Percentiles rank a stretch among this genome's conserved stretches.
phyloP scores from a whole-genome alignment of 2,888 invertebrate species.

The Synergus umbraculus region DNA sequence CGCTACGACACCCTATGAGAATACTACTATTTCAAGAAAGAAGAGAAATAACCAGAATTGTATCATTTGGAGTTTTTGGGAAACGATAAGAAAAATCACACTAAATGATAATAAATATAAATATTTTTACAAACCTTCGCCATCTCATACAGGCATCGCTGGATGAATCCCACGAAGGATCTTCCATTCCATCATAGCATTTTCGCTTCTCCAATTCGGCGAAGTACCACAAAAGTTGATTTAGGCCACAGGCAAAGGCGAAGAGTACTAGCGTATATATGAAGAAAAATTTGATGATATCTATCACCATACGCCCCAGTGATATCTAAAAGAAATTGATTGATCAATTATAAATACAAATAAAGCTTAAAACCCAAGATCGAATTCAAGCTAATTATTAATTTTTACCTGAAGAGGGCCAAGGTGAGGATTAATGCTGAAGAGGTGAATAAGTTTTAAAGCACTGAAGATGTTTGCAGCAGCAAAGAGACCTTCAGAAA shows the following conservation, averaged over 20 bases:
- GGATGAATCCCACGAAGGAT: conserved; percentile 87
- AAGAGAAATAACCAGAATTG: too few relatives aligned
- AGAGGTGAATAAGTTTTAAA: too few relatives aligned
- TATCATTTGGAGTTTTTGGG: too few relatives aligned
- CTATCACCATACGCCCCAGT: conserved; percentile 92
- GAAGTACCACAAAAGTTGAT: conserved; percentile 97
- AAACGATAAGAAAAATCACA: too few relatives aligned
- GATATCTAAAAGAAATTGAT: conserved; percentile 89
- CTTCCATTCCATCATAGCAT: conserved; percentile 85
- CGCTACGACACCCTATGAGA: too few relatives aligned
- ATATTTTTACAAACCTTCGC: conserved; percentile 82
- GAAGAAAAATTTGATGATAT: conserved; percentile 95
- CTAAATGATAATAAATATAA: not conserved
- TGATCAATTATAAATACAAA: not conserved
- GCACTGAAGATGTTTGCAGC: too few relatives aligned
- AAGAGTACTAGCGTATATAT: conserved; percentile 93
- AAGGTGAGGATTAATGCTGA: too few relatives aligned
- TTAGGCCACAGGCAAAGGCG: conserved; percentile 94
- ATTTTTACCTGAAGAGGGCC: too few relatives aligned
- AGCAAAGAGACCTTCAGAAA: too few relatives aligned
- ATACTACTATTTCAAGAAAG: too few relatives aligned
- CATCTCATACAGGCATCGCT: conserved; percentile 90
- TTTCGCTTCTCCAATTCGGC: conserved; percentile 90
- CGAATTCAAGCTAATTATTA: too few relatives aligned
- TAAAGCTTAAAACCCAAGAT: too few relatives aligned